These are phyloP conservation scores for Epizoanthus fatuus DNA, from an alignment of 92 coral and sea anemone genomes.

Conservation along the genomic window DNA sequence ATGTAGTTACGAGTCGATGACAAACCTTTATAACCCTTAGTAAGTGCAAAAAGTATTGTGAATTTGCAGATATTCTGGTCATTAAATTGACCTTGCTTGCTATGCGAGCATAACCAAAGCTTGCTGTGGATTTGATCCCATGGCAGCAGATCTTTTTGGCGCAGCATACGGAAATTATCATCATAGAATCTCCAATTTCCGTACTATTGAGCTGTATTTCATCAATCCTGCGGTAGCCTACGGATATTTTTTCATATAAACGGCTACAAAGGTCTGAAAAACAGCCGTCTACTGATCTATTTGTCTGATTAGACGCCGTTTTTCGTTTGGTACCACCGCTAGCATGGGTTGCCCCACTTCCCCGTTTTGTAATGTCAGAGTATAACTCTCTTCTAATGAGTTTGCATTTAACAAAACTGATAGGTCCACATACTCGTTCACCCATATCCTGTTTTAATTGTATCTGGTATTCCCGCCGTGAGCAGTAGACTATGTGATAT, in stretches of 20 bases:
- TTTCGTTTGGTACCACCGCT: not conserved
- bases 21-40: too few species aligned
- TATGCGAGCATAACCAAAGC: constrained; percentile 50
- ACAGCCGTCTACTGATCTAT: constrained; percentile 38
- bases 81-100: not conserved
- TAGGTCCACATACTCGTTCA: not conserved
- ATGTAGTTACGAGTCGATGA: too few species aligned
- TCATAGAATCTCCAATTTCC: constrained; percentile 64
- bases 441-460: not conserved
- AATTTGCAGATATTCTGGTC: too few species aligned
- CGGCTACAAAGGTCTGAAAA: constrained; percentile 42
- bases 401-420: not conserved
- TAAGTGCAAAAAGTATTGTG: too few species aligned
- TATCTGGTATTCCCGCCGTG: not conserved
- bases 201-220: constrained; percentile 57
- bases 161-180: constrained; percentile 49
- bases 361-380: constrained; percentile 27
- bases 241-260: constrained; percentile 15
- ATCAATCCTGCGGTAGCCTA: constrained; percentile 19
- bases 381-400: not conserved
- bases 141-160: constrained; percentile 28
- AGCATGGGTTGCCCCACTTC: constrained; percentile 26
- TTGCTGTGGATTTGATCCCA: constrained; percentile 51
- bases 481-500: not conserved
- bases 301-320: not conserved